Conservation (phyloP, 2,888 invertebrate genomes). For the Drosophila greeni region DNA sequence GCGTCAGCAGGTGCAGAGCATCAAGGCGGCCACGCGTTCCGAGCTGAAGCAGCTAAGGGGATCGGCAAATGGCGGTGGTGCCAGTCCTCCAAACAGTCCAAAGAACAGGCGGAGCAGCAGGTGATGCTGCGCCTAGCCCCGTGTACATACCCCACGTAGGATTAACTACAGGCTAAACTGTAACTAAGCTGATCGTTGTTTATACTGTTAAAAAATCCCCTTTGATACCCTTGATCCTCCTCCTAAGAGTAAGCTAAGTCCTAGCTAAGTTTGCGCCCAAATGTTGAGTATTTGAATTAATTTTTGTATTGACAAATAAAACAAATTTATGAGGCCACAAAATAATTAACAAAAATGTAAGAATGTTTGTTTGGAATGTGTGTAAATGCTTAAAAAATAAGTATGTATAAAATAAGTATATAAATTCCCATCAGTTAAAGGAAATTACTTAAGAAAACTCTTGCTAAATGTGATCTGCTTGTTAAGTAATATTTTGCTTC, state of each 20-base stretch:
- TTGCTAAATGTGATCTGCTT: no score
- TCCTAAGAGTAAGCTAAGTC: slow-evolving; percentile 14
- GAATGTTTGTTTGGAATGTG: background rate
- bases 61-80: background rate
- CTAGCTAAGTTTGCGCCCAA: slow-evolving; percentile 6
- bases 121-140: slow-evolving; percentile 16
- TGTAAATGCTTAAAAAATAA: no score
- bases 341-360: background rate
- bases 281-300: slow-evolving; percentile 29
- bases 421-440: background rate
- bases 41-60: slow-evolving; percentile 74
- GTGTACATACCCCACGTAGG: slow-evolving; percentile 25
- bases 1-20: slow-evolving; percentile 73
- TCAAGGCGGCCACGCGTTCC: slow-evolving; percentile 69
- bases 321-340: slow-evolving; percentile 8
- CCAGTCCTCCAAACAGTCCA: slow-evolving; percentile 1
- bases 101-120: slow-evolving; percentile 39
- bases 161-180: slow-evolving; percentile 17
- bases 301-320: slow-evolving; percentile 18
- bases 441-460: background rate
- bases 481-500: background rate
- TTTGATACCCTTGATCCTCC: background rate
- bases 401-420: no score
- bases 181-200: slow-evolving; percentile 18
- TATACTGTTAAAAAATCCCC: slow-evolving; percentile 4